Base-by-base conservation (phyloP, 2,113 vertebrate species). In the Corythornis madagascariensis region DNA sequence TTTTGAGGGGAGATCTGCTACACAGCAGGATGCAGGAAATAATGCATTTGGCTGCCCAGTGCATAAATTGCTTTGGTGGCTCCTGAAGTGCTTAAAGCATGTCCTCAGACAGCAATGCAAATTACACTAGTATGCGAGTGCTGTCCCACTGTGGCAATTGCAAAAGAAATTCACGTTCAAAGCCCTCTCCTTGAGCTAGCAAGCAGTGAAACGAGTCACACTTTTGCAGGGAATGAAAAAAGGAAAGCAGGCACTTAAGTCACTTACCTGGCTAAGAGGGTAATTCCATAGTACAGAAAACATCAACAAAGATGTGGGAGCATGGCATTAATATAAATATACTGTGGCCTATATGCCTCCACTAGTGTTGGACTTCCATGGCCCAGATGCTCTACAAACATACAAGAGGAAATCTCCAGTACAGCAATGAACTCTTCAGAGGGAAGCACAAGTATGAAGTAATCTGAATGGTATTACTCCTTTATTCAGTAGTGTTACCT, bases 61-160 rank as follows among this genome's bases (percentile, higher is more conserved):
- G 78, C 56, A 80, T 28, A 93, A 94, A 94, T 89, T 93, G 92
- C 92, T 94, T 95, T 95, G 78, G 91, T 74, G 84, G 84, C 72
- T 93, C 89, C 94, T 83, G 40, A 89, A 89, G 89, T 56, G 71
- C 94, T 95, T 89, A 89, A 94, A 56, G 43, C 31, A 10, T 3
- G 69, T 88, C 89, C 82, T 93, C 89, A 96, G 89, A 92, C 71
- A 78, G 91, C 89, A 60, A 91, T 88, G 92, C 75, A 94, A 95
- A 92, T 85, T 82, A 83, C 52, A 4, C 47, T 60, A 31, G 47
- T 59, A 63, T 14, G 59, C 0, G 2, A 92, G 75, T 13, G 7
- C 78, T 74, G 89, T 93, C 89, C 89, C 89, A 85, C 81, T 87
- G 91, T 59, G 78, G 94, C 60, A 57, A 89, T 60, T 92, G 73